Conservation (phyloP, 2,797 vertebrate genomes). For the Moxostoma hubbsi region DNA sequence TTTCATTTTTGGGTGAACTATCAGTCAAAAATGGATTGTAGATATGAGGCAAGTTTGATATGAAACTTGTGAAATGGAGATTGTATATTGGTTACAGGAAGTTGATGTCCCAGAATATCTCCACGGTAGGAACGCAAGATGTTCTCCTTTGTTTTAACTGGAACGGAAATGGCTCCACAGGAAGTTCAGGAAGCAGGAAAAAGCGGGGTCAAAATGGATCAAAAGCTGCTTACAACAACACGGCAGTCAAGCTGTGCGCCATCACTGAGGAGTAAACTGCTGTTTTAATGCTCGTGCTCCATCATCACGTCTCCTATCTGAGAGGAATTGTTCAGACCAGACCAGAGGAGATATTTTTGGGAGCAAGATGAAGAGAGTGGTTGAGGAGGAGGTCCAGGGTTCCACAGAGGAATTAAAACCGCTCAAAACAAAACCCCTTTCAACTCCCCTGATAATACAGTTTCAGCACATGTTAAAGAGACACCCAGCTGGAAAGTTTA, state of each 20-base stretch:
- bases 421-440: slow-evolving; percentile 16
- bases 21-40: neutral
- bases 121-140: slow-evolving; percentile 40
- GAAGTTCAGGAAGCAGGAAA: slow-evolving; percentile 47
- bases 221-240: slow-evolving; percentile 59
- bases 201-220: slow-evolving; percentile 66
- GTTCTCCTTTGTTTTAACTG: slow-evolving; percentile 48
- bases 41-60: slow-evolving; percentile 19
- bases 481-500: neutral
- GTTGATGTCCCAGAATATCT: slow-evolving; percentile 38
- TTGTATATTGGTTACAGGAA: slow-evolving; percentile 34
- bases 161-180: slow-evolving; percentile 36
- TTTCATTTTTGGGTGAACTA: no score
- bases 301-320: neutral
- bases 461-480: neutral
- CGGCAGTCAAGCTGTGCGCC: slow-evolving; percentile 31
- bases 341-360: slow-evolving; percentile 44
- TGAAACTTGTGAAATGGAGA: neutral
- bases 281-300: slow-evolving; percentile 1
- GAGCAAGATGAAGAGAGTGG: slow-evolving; percentile 58
- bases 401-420: slow-evolving; percentile 8
- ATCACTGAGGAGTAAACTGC: slow-evolving; percentile 14
- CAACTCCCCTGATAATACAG: neutral
- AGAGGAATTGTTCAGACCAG: slow-evolving; percentile 7
- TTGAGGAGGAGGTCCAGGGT: slow-evolving; percentile 39